A percentile compares a stretch with the other conserved stretches of the same genome.
These are phyloP conservation scores for Ricordea florida DNA, from an alignment of 92 coral and sea anemone genomes.

Conservation along the genomic window DNA sequence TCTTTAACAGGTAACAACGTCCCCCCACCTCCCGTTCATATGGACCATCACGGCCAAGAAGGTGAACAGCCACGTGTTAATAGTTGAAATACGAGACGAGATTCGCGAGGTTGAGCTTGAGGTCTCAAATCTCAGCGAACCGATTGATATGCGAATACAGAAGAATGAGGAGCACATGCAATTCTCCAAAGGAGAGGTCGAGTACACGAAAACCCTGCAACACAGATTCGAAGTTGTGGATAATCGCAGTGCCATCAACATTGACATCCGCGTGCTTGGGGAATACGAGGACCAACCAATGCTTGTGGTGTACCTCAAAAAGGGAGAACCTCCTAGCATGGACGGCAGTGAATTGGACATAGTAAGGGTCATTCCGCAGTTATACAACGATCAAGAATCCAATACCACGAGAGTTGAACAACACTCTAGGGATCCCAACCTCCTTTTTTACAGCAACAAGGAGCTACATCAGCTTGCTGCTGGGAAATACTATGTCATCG, in stretches of 20 bases:
- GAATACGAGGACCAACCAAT: background rate
- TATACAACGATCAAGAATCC: background rate
- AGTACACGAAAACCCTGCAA: slow-evolving; percentile 17
- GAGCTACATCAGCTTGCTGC: slow-evolving; percentile 36
- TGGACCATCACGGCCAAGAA: slow-evolving; percentile 24
- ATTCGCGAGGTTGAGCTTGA: background rate
- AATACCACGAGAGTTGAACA: background rate
- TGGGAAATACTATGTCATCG: slow-evolving; percentile 48
- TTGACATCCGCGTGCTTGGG: slow-evolving; percentile 27
- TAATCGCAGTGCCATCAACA: slow-evolving; percentile 54
- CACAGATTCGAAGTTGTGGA: slow-evolving; percentile 32
- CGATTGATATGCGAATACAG: slow-evolving; percentile 42
- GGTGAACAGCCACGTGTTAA: slow-evolving; percentile 37
- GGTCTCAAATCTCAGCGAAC: slow-evolving; percentile 42
- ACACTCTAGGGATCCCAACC: background rate
- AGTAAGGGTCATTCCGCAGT: background rate
- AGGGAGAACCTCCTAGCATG: slow-evolving; percentile 14
- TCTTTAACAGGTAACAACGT: background rate
- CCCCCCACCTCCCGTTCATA: slow-evolving; percentile 30
- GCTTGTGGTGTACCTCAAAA: slow-evolving; percentile 35
- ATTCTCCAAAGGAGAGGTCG: slow-evolving; percentile 5
- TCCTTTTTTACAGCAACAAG: slow-evolving; percentile 23
- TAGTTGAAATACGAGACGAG: slow-evolving; percentile 19
- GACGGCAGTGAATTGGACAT: slow-evolving; percentile 16
- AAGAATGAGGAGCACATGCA: slow-evolving; percentile 24